A percentile compares a stretch with the other conserved stretches of the same genome.
These are phyloP conservation scores for Coranthus polyacanthus DNA, from an alignment of 2,797 vertebrate species.

Conservation along the genomic window DNA sequence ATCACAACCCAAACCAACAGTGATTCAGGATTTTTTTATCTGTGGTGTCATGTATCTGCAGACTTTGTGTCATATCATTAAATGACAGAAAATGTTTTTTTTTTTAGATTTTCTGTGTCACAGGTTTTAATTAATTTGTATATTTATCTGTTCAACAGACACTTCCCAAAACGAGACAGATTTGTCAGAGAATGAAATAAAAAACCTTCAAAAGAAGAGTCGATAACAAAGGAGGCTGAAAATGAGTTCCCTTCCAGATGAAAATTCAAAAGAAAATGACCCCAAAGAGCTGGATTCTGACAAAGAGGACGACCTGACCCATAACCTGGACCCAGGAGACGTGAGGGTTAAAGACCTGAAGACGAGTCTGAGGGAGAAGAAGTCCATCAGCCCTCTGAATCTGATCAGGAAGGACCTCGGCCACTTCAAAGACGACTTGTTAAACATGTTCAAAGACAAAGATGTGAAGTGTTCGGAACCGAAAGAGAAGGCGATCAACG, in stretches of 20 bases:
- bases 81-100: no score
- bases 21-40: no score
- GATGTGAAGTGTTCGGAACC: constrained; percentile 25
- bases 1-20: no score
- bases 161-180: no score
- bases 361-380: constrained; percentile 4
- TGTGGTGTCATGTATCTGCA: no score
- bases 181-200: background rate
- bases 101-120: no score
- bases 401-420: constrained; percentile 51
- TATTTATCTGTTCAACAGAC: no score
- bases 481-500: constrained; percentile 19
- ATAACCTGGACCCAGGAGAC: background rate
- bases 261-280: constrained; percentile 2
- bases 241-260: constrained; percentile 1
- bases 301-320: background rate
- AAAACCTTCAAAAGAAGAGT: background rate
- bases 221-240: background rate
- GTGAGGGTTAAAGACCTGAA: background rate
- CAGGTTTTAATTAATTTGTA: no score
- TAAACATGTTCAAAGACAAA: constrained; percentile 47
- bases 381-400: background rate
- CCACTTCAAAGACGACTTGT: constrained; percentile 33
- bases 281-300: constrained; percentile 1
- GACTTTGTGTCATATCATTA: no score